Percentiles rank a stretch among this genome's conserved stretches.
Conservation (phyloP, 1,140 invertebrate genomes). For the Galendromus occidentalis region DNA sequence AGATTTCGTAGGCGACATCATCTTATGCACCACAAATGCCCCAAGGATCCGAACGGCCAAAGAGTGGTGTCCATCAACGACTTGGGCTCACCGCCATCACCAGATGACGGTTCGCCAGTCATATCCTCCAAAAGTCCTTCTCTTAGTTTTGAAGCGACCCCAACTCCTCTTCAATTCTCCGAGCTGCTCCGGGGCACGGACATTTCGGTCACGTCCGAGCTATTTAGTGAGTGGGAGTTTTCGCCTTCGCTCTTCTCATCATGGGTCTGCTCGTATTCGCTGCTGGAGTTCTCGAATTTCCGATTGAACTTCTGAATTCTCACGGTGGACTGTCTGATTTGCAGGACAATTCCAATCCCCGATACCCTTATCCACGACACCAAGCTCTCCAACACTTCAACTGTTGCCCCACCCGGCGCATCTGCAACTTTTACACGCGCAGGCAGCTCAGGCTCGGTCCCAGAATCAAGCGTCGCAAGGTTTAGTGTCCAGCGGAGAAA, state of each 20-base stretch:
- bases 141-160: conserved; percentile 3
- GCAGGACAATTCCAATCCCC: conserved; percentile 8
- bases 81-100: background rate
- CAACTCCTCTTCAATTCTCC: background rate
- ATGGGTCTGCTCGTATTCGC: no score
- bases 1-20: conserved; percentile 62
- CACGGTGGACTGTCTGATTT: background rate
- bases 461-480: background rate
- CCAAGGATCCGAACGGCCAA: conserved; percentile 24
- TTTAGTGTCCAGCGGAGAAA: background rate
- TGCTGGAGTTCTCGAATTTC: no score
- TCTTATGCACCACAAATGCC: conserved; percentile 61
- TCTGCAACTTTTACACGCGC: conserved; percentile 1
- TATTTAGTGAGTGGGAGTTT: background rate
- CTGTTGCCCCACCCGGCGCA: background rate
- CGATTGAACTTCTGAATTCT: background rate
- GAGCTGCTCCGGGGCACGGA: background rate
- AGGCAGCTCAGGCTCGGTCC: background rate
- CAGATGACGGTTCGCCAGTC: background rate
- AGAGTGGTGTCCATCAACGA: conserved; percentile 5
- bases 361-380: background rate
- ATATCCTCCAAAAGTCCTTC: conserved; percentile 12
- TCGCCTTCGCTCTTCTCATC: no score
- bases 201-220: background rate
- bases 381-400: background rate